phyloP scores from a whole-genome alignment of 37 sponge, comb jelly and placozoan species.

The Halichondria panicea region DNA sequence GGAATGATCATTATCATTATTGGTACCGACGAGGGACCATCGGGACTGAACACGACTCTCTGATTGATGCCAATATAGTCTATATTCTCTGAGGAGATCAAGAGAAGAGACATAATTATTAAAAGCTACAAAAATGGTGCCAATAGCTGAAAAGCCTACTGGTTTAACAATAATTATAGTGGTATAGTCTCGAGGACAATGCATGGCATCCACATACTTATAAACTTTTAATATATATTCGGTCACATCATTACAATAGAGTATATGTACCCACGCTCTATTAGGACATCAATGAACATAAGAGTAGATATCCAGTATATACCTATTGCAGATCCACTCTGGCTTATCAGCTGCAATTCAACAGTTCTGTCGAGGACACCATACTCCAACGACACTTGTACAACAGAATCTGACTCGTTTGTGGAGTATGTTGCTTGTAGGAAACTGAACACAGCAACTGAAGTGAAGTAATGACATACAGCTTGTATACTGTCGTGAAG shows the following conservation, averaged over 20 bases:
- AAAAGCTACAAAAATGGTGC: neutral
- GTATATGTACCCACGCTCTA: neutral
- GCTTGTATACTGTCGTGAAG: no score
- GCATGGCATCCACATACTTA: neutral
- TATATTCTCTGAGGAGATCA: neutral
- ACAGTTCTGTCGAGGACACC: neutral
- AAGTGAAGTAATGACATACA: neutral
- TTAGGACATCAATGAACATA: neutral
- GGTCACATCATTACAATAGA: no score
- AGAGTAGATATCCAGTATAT: no score
- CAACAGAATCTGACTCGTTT: neutral
- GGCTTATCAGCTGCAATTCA: neutral
- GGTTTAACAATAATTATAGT: neutral
- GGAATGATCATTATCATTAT: neutral
- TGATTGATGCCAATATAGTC: neutral
- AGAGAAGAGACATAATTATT: neutral
- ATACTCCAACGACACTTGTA: neutral
- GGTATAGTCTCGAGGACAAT: neutral
- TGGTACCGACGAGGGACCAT: neutral
- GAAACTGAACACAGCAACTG: conserved; percentile 23
- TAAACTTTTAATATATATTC: neutral
- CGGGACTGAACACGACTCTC: neutral
- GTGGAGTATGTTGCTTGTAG: neutral
- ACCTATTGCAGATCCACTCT: conserved; percentile 10
- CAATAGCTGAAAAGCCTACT: neutral